Base-by-base conservation (phyloP, 2,888 invertebrate species). In the Mesorhabditis spiculigera region DNA sequence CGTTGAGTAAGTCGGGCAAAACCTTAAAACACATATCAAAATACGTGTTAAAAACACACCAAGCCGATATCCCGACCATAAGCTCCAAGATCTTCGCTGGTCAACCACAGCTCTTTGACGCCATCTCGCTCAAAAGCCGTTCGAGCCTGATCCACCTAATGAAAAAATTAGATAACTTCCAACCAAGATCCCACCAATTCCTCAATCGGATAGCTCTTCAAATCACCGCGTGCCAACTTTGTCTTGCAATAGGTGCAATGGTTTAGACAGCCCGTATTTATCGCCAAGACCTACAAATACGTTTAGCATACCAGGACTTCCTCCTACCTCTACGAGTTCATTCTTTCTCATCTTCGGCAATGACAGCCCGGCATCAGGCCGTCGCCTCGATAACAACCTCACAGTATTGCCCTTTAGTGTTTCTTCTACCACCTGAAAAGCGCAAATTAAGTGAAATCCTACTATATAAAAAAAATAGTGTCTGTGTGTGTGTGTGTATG, bases 201-300 rank as follows among this genome's bases (percentile, higher is more conserved):
- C 10, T 74, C 85, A 87, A 95, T 0, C 93, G 93, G 45, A 89
- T 87, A 0, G 94, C 96, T 75, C 95, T 89, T 71, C n/a, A 98
- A 87, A 86, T 96, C 94, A 0, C 98, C 98, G 67, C 98, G 88
- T 0, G 97, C 97, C 87, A 95, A 73, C 70, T 80, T 80, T 28
- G 80, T 97, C 88, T 97, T 98, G 86, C 97, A 98, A 86, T 98
- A 98, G 0, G 97, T 96, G 87, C 98, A 98, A 84, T 95, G 94
- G 88, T 98, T 98, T 4, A 98, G 88, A 82, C 98, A 98, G 0
- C 86, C 86, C 5, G 81, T 83, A 70, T 84, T 84, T 69, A 86
- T 86, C 0, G 86, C 85, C 65, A 85, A 71, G 41, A 75, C 74
- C 74, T 74, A 63, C 4, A 64, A 45, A 64, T 28, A n/a, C 16